Evolutionary conservation across 2,888 invertebrate genomes (phyloP), one percentile per base, ranked within the genome.

Genomic region (Sesia apiformis): DNA sequence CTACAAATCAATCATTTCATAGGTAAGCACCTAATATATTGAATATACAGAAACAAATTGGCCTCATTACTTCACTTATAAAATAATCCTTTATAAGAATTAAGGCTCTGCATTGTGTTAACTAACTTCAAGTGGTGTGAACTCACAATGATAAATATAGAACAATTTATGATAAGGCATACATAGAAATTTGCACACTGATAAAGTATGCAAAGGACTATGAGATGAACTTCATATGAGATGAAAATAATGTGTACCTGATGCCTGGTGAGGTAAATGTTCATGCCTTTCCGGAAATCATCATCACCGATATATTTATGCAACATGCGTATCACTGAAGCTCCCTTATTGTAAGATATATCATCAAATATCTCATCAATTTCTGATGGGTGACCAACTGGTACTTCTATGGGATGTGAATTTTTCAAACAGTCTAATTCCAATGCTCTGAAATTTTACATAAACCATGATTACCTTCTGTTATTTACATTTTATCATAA

Each of bases 341-440:
- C 97, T 4, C 98, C 98, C 80, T 99, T 99, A 73, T 95, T 95
- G 84, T 98, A 99, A 42, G 98, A 98, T 68, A 99, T 98, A 67
- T 96, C 96, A 88, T 99, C 98, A 88, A 98, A 99, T 64, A 99
- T 98, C 82, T 98, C 98, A 83, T 98, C 98, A 57, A 98, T 95
- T 84, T 98, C 98, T 5, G 95, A 94, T 0, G 98, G 98, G 85
- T 98, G 96, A 0, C 96, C 95, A 0, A 98, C 98, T 7, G 96
- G 96, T 53, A 97, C 97, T 90, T 98, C 98, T 66, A 99, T 98
- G 0, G 99, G 97, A 88, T 99, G 98, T 49, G 97, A 97, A 77
- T 95, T 97, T 70, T 96, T 94, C 58, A 98, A 86, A 55, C 93
- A 94, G 80, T 98, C 98, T 60, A 98, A 87, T 67, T 96, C 95